Evolutionary conservation across 2,888 invertebrate genomes (phyloP), one percentile per base, ranked within the genome.

Genomic region (Noctua janthina): DNA sequence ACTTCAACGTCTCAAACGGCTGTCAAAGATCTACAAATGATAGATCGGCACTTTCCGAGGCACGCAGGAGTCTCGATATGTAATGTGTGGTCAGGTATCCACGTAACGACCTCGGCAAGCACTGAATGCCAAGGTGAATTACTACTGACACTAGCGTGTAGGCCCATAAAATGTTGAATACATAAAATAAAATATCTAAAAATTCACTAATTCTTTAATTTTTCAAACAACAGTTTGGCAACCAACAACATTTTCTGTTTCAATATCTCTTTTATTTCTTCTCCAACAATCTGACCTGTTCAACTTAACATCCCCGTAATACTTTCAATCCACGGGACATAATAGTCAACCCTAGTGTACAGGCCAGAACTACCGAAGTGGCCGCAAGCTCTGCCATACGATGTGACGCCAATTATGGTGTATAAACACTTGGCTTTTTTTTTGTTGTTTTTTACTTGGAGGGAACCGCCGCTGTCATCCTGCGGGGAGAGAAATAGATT

Each of bases 331-430:
- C 98, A 98, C 1, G 96, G 91, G 1, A 97, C 83, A 86, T 96
- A 98, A 54, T 95, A 71, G 8, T 94, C 94, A 0, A 98, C 96
- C 49, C 96, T 78, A 0, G 97, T 97, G 88, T 97, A 98, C 20
- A 98, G 94, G 0, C 97, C 98, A 0, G 96, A 97, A 85, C 92
- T 92, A 1, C 88, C 94, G 51, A 89, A 88, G 0, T 68, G 51
- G 1, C 96, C 95, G 87, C 97, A 97, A 23, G 94, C 83, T 84
- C 92, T 91, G 0, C 87, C 87, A 6, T 80, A 87, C 0, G 87
- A 70, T 8, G 82, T 78, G 29, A 86, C 54, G 0, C 80, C 87
- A 1, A 82, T 11, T 3, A 87, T 39, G 0, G 79, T 84, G 46
- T 62, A 46, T 0, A 86, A 15, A 39, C 86, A 87, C 10, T 62